phyloP scores from a whole-genome alignment of 2,113 vertebrate genomes.

The Grus americana region DNA sequence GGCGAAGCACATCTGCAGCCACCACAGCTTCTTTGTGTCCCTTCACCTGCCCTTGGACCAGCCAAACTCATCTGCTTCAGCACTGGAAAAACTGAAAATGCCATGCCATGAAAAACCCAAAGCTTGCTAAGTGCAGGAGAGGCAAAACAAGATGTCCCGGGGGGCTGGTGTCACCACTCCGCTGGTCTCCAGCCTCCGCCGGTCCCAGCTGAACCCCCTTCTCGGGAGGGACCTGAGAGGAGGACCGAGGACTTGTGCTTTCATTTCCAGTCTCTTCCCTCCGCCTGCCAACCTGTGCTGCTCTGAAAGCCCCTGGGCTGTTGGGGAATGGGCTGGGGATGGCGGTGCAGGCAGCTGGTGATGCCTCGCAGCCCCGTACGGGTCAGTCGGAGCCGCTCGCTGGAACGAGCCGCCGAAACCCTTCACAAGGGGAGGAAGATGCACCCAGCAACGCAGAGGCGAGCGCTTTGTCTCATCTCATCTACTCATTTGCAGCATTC shows the following conservation, averaged over 20 bases:
- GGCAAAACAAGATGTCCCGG: neutral
- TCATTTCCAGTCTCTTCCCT: neutral
- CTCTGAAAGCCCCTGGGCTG: neutral
- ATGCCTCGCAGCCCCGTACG: rapidly evolving
- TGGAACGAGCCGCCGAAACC: rapidly evolving
- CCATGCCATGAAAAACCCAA: neutral
- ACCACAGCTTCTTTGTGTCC: neutral
- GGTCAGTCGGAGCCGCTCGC: neutral
- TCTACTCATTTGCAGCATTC: constrained; percentile 42
- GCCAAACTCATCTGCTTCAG: neutral
- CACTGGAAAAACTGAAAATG: neutral
- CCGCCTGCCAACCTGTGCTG: rapidly evolving
- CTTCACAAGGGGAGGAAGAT: neutral
- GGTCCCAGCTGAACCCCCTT: neutral
- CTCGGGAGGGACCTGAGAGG: rapidly evolving
- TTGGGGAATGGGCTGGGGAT: rapidly evolving
- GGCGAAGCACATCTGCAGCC: neutral
- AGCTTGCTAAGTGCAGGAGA: neutral
- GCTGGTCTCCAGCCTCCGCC: neutral
- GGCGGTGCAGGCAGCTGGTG: rapidly evolving
- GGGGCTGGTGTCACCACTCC: rapidly evolving
- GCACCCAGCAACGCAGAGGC: neutral
- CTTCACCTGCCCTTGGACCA: neutral
- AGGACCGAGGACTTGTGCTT: rapidly evolving
- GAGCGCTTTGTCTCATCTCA: constrained; percentile 25